Evolutionary conservation across 2,113 vertebrate species (phyloP).

Genomic region (Phaethornis superciliosus): DNA sequence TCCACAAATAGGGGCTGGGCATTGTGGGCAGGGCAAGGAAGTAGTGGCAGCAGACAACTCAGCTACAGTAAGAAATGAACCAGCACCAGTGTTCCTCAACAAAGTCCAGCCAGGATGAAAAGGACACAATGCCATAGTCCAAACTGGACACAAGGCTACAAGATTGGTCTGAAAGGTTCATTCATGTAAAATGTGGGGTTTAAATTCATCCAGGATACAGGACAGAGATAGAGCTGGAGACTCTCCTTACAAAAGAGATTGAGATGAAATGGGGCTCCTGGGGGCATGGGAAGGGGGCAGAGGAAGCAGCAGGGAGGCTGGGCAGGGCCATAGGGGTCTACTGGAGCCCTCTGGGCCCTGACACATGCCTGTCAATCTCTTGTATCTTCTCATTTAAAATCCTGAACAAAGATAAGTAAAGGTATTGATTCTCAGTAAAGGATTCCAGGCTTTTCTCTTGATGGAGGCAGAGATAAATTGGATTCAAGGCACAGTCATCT

Average conservation of each 20-base stretch:
- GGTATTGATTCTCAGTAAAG: neutral
- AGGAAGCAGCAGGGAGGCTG: neutral
- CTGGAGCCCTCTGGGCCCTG: neutral
- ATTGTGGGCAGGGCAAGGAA: neutral
- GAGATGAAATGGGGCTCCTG: neutral
- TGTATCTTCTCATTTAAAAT: neutral
- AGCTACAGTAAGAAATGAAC: neutral
- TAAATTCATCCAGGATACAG: neutral
- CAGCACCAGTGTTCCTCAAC: neutral
- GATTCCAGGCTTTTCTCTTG: neutral
- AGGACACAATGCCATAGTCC: neutral
- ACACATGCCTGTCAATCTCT: neutral
- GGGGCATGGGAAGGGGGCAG: neutral
- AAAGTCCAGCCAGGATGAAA: neutral
- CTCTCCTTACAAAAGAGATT: rapidly evolving
- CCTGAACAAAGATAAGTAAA: neutral
- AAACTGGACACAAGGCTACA: neutral
- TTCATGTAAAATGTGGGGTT: rapidly evolving
- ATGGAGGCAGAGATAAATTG: neutral
- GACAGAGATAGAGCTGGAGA: neutral
- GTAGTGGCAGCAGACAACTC: neutral
- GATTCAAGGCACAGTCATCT: neutral
- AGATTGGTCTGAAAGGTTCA: neutral
- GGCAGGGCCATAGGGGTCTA: neutral
- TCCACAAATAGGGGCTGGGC: neutral